A percentile compares a stretch with the other conserved stretches of the same genome.
Evolutionary conservation across 2,797 vertebrate genomes (phyloP).

Genomic region (Distichodus sexfasciatus): DNA sequence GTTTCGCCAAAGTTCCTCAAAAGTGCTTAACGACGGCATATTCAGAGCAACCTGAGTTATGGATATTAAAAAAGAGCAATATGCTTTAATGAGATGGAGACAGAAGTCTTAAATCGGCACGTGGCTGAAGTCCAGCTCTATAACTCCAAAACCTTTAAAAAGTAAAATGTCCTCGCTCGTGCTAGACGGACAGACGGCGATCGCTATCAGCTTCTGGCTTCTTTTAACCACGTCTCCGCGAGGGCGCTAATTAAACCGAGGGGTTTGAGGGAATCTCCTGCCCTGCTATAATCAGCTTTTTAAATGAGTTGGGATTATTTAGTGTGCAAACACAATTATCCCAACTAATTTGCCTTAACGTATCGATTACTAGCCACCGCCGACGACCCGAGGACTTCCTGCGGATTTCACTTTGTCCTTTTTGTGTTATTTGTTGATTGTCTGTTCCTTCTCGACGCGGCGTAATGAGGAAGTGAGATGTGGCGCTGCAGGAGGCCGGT

Average conservation of each 20-base stretch:
- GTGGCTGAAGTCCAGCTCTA: not conserved
- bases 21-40: not conserved
- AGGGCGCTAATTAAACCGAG: slow-evolving; percentile 51
- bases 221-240: slow-evolving; percentile 40
- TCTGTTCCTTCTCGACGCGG: slow-evolving; percentile 6
- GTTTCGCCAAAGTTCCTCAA: too few species aligned
- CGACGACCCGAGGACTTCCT: slow-evolving; percentile 43
- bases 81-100: not conserved
- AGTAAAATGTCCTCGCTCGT: not conserved
- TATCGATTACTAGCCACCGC: slow-evolving; percentile 50
- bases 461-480: slow-evolving; percentile 14
- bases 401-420: slow-evolving; percentile 25
- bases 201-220: slow-evolving; percentile 13
- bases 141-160: not conserved
- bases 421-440: slow-evolving; percentile 11
- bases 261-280: slow-evolving; percentile 44
- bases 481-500: slow-evolving; percentile 20
- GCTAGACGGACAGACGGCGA: not conserved
- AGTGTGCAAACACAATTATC: slow-evolving; percentile 56
- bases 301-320: slow-evolving; percentile 60
- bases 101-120: not conserved
- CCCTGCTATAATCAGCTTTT: slow-evolving; percentile 50
- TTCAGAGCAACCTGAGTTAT: not conserved
- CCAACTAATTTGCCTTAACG: slow-evolving; percentile 53
- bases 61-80: not conserved